Base-by-base conservation (phyloP, 2,113 vertebrate species). In the Dicrurus megarhynchus region DNA sequence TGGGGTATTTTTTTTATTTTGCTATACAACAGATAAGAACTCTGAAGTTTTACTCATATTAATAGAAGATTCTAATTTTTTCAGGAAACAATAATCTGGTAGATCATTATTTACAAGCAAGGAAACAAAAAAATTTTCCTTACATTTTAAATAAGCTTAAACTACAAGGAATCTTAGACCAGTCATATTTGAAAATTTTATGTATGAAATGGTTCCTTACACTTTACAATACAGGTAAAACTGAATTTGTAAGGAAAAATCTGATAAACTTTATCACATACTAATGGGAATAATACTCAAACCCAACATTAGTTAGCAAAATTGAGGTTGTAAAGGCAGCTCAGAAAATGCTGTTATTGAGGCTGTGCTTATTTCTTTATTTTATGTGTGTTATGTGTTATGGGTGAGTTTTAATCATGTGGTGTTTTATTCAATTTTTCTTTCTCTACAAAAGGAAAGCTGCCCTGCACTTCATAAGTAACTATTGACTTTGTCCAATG, bases 51-150 rank as follows among this genome's bases (percentile, higher is more conserved):
- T 68, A 57, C 9, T 63, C 50, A 10, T 46, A 57, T 67, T 55
- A 67, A 27, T 19, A 63, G 15, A 89, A 87, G 8, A 27, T 50
- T 76, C 15, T 64, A 11, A 26, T 35, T 44, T 11, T 64, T 84
- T 68, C 44, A 55, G 28, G 12, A 69, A 63, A 50, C 7, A 50
- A n/a, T 61, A 39, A 41, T 44, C 19, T 76, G 4, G 5, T 8
- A 56, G 18, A 18, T 0, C 2, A 11, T 73, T 20, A 42, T 47
- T 76, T 77, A 47, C 0, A 18, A 84, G 52, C 4, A 68, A 46
- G 33, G 6, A 78, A 82, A n/a, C 3, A 69, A 81, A 26, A 0
- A 2, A 18, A 0, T 26, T 76, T 87, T 65, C 2, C 7, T 60
- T 35, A 14, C 7, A 44, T 70, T 78, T 78, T 32, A 53, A 78